A percentile compares a stretch with the other conserved stretches of the same genome.
phyloP scores from a whole-genome alignment of 2,888 invertebrate genomes.

The Malthinus seriepunctatus region DNA sequence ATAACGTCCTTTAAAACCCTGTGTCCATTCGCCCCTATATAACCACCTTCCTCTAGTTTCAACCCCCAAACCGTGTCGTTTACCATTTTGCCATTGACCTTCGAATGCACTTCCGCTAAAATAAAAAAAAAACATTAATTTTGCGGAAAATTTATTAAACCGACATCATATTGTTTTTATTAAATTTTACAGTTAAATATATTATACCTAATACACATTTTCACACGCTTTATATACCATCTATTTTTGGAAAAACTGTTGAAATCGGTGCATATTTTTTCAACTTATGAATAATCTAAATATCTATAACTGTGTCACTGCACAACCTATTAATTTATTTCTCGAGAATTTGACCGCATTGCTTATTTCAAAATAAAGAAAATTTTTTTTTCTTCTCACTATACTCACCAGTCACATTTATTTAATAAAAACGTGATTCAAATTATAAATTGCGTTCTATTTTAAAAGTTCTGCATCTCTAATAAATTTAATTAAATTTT shows the following conservation, averaged over 20 bases:
- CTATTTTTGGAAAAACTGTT: conserved; percentile 2
- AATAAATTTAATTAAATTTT: too few relatives aligned
- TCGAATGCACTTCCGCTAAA: conserved; percentile 92
- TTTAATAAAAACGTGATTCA: too few relatives aligned
- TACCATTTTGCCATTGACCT: conserved; percentile 99
- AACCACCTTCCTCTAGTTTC: conserved; percentile 97
- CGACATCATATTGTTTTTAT: not conserved
- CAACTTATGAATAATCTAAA: conserved; percentile 1
- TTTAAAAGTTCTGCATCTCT: too few relatives aligned
- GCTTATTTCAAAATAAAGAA: too few relatives aligned
- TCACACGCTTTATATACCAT: not conserved
- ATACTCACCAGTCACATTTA: too few relatives aligned
- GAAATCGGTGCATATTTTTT: conserved; percentile 6
- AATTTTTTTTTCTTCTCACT: too few relatives aligned
- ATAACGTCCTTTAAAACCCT: conserved; percentile 98
- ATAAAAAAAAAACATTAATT: conserved; percentile 40
- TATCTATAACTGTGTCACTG: not conserved
- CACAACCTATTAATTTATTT: not conserved
- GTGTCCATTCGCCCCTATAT: conserved; percentile 98
- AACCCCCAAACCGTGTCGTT: conserved; percentile 96
- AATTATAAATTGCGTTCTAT: too few relatives aligned
- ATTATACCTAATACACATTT: not conserved
- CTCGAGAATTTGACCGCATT: not conserved
- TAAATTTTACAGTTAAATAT: not conserved
- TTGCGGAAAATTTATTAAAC: not conserved